Evolutionary conservation across 2,113 vertebrate species (phyloP).

Genomic region (Chlorodrepanis virens): DNA sequence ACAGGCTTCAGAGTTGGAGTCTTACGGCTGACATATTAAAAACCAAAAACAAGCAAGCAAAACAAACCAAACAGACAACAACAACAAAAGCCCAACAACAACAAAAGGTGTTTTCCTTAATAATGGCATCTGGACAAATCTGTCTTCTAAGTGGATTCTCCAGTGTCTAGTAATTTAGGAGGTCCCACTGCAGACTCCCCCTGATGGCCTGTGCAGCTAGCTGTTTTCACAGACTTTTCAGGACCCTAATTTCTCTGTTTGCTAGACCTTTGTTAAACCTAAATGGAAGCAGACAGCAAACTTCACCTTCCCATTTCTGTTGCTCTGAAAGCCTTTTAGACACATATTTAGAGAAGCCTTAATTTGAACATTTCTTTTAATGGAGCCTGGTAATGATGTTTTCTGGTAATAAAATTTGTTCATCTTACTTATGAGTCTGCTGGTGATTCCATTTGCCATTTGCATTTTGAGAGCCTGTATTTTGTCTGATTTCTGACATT

Average conservation of each 20-base stretch:
- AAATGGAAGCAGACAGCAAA: neutral
- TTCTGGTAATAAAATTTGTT: neutral
- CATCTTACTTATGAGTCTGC: neutral
- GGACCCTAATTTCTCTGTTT: neutral
- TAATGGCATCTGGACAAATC: neutral
- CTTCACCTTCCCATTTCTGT: neutral
- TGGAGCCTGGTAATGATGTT: rapidly evolving
- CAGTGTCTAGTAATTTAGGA: rapidly evolving
- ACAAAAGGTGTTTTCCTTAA: neutral
- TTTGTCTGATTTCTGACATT: neutral
- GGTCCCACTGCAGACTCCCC: neutral
- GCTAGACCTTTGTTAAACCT: neutral
- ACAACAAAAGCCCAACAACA: neutral
- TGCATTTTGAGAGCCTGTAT: neutral
- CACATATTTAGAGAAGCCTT: neutral
- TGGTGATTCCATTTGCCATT: neutral
- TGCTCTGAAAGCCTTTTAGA: neutral
- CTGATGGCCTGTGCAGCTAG: neutral
- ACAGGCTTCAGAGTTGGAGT: neutral
- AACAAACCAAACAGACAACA: neutral
- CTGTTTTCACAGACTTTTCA: neutral
- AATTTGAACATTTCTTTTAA: neutral
- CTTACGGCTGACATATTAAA: neutral
- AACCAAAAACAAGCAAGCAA: neutral
- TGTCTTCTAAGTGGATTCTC: neutral